phyloP scores from a whole-genome alignment of 37 sponge, comb jelly and placozoan species.

The Geodia barretti region DNA sequence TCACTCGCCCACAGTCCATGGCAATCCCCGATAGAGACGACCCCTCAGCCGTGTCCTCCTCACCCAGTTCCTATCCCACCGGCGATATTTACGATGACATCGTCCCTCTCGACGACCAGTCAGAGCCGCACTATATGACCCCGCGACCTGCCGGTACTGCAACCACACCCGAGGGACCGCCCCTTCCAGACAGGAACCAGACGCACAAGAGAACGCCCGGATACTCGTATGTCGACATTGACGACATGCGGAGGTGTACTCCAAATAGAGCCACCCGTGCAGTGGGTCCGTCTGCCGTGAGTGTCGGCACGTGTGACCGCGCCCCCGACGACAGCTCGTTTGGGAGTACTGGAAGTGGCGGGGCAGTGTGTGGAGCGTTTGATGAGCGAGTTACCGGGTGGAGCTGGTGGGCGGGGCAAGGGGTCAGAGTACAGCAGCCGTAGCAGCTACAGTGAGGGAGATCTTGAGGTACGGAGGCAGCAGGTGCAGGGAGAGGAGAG shows the following conservation, averaged over 20 bases:
- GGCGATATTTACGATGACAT: background rate
- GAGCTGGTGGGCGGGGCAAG: background rate
- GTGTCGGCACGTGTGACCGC: conserved; percentile 4
- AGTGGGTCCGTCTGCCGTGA: background rate
- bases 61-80: background rate
- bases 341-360: conserved; percentile 29
- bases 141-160: background rate
- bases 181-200: background rate
- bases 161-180: background rate
- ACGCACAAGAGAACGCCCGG: conserved; percentile 1
- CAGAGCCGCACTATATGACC: background rate
- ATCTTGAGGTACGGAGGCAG: background rate
- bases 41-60: no score
- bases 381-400: background rate
- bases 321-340: background rate
- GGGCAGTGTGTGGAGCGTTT: background rate
- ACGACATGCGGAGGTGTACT: background rate
- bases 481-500: background rate
- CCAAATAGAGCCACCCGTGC: background rate
- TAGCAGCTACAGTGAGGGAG: conserved; percentile 2
- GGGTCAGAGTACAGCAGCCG: background rate
- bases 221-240: background rate
- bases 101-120: background rate
- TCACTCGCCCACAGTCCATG: background rate
- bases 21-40: background rate